Evolutionary conservation across 2,797 vertebrate species (phyloP).

Genomic region (Gobio occitaniae): DNA sequence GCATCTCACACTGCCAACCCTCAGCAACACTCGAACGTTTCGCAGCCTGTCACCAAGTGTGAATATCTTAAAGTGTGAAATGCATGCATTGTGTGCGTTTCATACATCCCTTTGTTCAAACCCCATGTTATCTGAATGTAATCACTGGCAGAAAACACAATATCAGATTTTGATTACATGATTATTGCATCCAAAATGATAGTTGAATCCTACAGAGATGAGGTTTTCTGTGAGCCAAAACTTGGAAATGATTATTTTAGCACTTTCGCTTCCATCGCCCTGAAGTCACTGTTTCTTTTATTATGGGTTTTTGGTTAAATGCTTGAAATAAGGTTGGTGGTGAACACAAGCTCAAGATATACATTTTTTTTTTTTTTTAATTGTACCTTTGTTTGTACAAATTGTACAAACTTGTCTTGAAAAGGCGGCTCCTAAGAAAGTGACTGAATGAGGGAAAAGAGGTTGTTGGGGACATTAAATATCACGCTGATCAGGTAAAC

Average conservation of each 20-base stretch:
- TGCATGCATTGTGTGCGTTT: slow-evolving; percentile 27
- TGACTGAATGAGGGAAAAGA: no score
- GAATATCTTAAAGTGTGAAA: slow-evolving; percentile 66
- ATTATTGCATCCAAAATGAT: neutral
- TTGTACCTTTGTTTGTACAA: no score
- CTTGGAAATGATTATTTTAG: neutral
- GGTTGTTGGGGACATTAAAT: no score
- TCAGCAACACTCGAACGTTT: slow-evolving; percentile 71
- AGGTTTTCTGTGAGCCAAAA: neutral
- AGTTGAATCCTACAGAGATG: neutral
- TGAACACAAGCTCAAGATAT: neutral
- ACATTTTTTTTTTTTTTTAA: no score
- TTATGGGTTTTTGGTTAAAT: neutral
- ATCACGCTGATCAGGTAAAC: no score
- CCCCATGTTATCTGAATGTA: neutral
- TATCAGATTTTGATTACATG: no score
- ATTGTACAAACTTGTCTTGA: no score
- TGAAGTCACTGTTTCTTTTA: neutral
- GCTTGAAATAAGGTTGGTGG: no score
- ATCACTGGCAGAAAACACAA: neutral
- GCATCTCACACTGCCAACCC: slow-evolving; percentile 66
- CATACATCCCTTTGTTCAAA: slow-evolving; percentile 29
- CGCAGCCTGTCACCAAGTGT: slow-evolving; percentile 69
- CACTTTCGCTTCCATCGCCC: neutral
- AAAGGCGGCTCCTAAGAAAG: no score